A percentile compares a stretch with the other conserved stretches of the same genome.
Evolutionary conservation across 2,888 invertebrate species (phyloP).

Genomic region (Oscheius sp.): DNA sequence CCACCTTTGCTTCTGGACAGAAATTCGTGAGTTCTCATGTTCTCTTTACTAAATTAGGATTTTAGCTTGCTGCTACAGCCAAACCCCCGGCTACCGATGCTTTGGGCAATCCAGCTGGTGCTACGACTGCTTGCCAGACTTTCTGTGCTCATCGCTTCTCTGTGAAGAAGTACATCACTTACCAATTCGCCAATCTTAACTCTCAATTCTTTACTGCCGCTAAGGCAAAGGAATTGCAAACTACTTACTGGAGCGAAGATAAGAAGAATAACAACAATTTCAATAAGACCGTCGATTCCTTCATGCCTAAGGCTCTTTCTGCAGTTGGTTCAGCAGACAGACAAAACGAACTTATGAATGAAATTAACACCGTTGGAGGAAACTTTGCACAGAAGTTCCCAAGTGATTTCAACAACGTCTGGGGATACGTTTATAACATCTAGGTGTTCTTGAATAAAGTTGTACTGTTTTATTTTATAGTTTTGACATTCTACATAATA

Average conservation of each 20-base stretch:
- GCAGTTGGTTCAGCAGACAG: not conserved
- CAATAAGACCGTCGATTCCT: not conserved
- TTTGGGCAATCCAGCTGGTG: not conserved
- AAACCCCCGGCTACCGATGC: not conserved
- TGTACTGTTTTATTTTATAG: too few species aligned
- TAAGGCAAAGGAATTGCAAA: slow-evolving; percentile 2
- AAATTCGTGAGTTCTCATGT: not conserved
- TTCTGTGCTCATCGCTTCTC: slow-evolving; percentile 7
- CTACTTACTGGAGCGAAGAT: not conserved
- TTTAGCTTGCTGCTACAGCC: not conserved
- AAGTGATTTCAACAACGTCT: not conserved
- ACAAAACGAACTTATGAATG: not conserved
- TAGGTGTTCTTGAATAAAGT: too few species aligned
- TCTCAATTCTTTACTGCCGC: not conserved
- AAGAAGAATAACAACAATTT: slow-evolving; percentile 13
- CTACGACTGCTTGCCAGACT: not conserved
- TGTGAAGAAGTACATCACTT: slow-evolving; percentile 4
- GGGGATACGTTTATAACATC: not conserved
- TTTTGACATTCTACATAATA: too few species aligned
- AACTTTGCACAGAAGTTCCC: not conserved
- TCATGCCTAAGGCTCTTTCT: not conserved
- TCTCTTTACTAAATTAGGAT: not conserved
- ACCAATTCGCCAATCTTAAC: not conserved
- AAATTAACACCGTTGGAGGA: not conserved
- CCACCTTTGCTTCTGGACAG: not conserved